Evolutionary conservation across 1,140 invertebrate genomes (phyloP), one percentile per base, ranked within the genome.

Genomic region (Philaenus spumarius): DNA sequence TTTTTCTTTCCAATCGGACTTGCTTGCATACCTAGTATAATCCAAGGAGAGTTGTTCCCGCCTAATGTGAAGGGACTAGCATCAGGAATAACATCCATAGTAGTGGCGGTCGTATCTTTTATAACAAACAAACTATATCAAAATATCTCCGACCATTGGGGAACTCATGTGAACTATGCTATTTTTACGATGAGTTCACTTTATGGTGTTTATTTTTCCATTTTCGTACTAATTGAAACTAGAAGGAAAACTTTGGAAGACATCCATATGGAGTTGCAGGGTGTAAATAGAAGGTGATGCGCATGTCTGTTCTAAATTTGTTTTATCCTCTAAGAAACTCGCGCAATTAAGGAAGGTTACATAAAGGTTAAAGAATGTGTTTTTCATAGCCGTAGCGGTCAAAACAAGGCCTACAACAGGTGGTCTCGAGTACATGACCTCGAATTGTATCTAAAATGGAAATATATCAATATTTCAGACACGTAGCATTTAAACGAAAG

Each of bases 171-270:
- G 3, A 83, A 85, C 2, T 94, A 90, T 75, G 89, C 85, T 78
- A 75, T 92, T 22, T 95, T 95, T 69, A 77, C 83, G 9, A 77
- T 77, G 1, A 82, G 82, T 69, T 87, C 86, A 42, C 73, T 84
- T 7, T 23, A 80, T 0, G 80, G 86, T 34, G 35, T 46, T 0
- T 15, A 55, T 12, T 86, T 84, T 66, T 77, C 80, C 0, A 71
- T 85, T 20, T 77, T 73, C 47, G 75, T 83, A 55, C 77, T 92
- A 14, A 86, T 89, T 0, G 89, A 93, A 73, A 93, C 90, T 0
- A 90, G 89, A 73, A 86, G 86, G 11, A 85, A 87, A 72, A 82
- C 79, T 48, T 76, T 90, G 30, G 79, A 86, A 61, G 78, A 92
- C 73, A 90, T 92, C 22, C 83, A 86, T 65, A 75, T 58, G 1